Evolutionary conservation across 2,888 invertebrate species (phyloP).

Genomic region (Zonitis immaculata): DNA sequence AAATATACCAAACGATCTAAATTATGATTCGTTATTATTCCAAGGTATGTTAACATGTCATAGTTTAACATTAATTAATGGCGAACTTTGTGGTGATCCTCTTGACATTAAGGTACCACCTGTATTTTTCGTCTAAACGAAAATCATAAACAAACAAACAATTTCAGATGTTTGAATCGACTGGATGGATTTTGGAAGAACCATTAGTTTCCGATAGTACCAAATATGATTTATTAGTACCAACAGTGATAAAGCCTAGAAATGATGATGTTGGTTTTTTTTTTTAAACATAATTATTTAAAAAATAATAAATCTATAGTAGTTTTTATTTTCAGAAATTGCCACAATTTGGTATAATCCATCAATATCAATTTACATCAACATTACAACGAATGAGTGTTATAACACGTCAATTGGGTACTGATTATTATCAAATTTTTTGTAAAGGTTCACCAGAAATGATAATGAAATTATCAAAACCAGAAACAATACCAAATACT

Average conservation of each 20-base stretch:
- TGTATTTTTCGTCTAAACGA: constrained; percentile 67
- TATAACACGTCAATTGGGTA: constrained; percentile 68
- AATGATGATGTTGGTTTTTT: no score
- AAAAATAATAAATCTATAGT: no score
- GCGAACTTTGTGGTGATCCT: constrained; percentile 86
- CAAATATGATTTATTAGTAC: constrained; percentile 82
- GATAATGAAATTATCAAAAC: constrained; percentile 66
- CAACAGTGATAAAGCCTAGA: no score
- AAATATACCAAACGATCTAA: constrained; percentile 41
- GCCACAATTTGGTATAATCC: constrained; percentile 63
- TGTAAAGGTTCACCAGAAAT: constrained; percentile 89
- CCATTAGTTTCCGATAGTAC: constrained; percentile 76
- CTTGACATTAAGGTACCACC: constrained; percentile 74
- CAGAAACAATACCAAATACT: constrained; percentile 77
- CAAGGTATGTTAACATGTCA: constrained; percentile 90
- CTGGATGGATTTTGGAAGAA: constrained; percentile 89
- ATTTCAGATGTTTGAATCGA: constrained; percentile 86
- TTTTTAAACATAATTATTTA: no score
- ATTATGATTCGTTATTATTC: constrained; percentile 31
- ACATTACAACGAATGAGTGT: constrained; percentile 87
- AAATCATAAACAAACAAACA: constrained; percentile 73
- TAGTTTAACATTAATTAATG: constrained; percentile 85
- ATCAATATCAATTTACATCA: constrained; percentile 75
- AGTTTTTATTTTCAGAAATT: no score
- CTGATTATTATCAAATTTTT: no score